A percentile compares a stretch with the other conserved stretches of the same genome.
Conservation (phyloP, 2,797 vertebrate genomes). For the Typhlichthys eigenmanni region DNA sequence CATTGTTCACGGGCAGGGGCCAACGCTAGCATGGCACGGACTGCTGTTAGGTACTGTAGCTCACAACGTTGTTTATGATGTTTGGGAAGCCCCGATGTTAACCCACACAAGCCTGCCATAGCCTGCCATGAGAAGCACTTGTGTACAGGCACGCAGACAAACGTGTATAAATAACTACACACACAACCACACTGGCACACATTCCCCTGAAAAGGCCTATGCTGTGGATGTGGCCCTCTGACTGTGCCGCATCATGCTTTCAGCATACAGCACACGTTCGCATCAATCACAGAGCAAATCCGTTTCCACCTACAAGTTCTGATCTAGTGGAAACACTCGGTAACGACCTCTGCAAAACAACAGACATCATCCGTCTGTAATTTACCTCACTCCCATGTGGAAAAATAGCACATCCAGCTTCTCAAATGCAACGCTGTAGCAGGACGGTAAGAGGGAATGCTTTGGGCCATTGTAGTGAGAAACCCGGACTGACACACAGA, state of each 20-base stretch:
- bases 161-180: no score
- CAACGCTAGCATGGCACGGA: slow-evolving; percentile 35
- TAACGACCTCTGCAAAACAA: slow-evolving; percentile 45
- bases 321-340: slow-evolving; percentile 49
- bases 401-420: slow-evolving; percentile 56
- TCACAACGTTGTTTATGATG: slow-evolving; percentile 45
- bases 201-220: not conserved
- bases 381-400: slow-evolving; percentile 39
- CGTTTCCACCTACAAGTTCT: slow-evolving; percentile 36
- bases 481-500: slow-evolving; percentile 66
- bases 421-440: slow-evolving; percentile 65
- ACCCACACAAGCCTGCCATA: slow-evolving; percentile 18
- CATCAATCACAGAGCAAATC: slow-evolving; percentile 35
- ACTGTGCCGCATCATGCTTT: slow-evolving; percentile 25
- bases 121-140: slow-evolving; percentile 40
- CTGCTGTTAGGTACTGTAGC: slow-evolving; percentile 38
- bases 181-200: not conserved
- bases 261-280: slow-evolving; percentile 45
- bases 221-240: not conserved
- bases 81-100: slow-evolving; percentile 36
- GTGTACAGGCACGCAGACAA: slow-evolving; percentile 6
- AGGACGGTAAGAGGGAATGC: slow-evolving; percentile 64
- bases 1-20: slow-evolving; percentile 49
- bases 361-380: slow-evolving; percentile 7
- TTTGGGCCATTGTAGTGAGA: slow-evolving; percentile 69